phyloP scores from a whole-genome alignment of 2,888 invertebrate genomes.

The Microplitis manilae region DNA sequence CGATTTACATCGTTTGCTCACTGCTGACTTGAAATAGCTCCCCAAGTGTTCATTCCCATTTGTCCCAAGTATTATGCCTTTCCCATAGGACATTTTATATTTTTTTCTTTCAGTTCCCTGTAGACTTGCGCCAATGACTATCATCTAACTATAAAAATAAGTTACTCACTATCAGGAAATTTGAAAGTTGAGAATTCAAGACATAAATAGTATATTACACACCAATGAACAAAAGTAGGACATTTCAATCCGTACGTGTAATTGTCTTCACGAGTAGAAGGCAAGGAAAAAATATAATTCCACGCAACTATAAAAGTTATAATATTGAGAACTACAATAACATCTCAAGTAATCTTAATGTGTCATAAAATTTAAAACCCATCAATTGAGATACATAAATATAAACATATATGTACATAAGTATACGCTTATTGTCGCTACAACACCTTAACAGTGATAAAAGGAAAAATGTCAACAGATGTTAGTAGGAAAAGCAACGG shows the following conservation, averaged over 20 bases:
- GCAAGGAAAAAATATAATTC: no score
- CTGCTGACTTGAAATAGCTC: constrained; percentile 52
- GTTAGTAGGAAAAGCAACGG: constrained; percentile 16
- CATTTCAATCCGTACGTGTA: no score
- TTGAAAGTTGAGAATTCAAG: not conserved
- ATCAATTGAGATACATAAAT: no score
- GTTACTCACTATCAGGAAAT: not conserved
- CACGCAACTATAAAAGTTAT: no score
- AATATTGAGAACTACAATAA: no score
- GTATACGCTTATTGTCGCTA: not conserved
- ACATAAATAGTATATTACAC: not conserved
- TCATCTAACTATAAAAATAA: constrained; percentile 17
- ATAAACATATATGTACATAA: no score
- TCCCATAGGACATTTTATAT: constrained; percentile 18
- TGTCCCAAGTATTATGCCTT: constrained; percentile 46
- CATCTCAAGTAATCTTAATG: no score
- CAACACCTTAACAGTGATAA: not conserved
- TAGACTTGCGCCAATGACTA: constrained; percentile 14
- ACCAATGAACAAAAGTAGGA: not conserved
- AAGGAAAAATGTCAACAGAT: constrained; percentile 14
- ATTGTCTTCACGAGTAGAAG: no score
- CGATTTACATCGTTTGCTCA: constrained; percentile 48
- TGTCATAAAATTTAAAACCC: no score
- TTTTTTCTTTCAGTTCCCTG: constrained; percentile 7
- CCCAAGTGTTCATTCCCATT: constrained; percentile 55